Evolutionary conservation across 2,113 vertebrate genomes (phyloP).

Genomic region (Semicossyphus pulcher): DNA sequence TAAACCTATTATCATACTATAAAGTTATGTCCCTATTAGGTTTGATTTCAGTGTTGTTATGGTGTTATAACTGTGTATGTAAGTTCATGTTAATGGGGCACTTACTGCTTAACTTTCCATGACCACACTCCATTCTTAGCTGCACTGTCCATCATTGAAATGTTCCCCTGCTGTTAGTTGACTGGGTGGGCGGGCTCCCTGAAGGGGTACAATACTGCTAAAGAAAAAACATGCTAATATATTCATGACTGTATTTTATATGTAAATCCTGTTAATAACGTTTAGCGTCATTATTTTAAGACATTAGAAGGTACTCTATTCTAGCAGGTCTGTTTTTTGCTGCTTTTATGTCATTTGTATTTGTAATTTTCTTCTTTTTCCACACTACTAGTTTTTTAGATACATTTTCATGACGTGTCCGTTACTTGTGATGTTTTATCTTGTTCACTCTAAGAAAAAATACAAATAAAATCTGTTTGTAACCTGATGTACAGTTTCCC

Average conservation of each 20-base stretch:
- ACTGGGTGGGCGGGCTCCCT: conserved; percentile 15
- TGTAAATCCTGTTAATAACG: conserved; percentile 33
- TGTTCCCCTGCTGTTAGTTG: background rate
- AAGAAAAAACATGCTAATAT: conserved; percentile 54
- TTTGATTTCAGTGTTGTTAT: background rate
- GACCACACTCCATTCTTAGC: too few species aligned
- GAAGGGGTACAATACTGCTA: background rate
- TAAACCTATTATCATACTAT: background rate
- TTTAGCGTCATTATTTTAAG: conserved; percentile 42
- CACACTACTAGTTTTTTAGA: conserved; percentile 35
- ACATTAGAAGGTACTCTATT: background rate
- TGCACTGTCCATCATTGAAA: background rate
- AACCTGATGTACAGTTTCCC: background rate
- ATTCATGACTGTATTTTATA: conserved; percentile 52
- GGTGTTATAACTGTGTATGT: background rate
- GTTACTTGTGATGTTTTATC: conserved; percentile 21
- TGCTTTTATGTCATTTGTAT: conserved; percentile 39
- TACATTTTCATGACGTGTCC: background rate
- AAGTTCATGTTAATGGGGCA: background rate
- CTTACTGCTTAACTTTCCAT: background rate
- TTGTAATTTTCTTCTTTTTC: conserved; percentile 5
- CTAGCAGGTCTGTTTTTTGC: background rate
- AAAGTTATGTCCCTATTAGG: background rate
- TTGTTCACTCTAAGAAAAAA: conserved; percentile 16
- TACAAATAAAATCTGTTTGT: conserved; percentile 72